Evolutionary conservation across 1,140 invertebrate genomes (phyloP).

Genomic region (Camponotus vicinus): DNA sequence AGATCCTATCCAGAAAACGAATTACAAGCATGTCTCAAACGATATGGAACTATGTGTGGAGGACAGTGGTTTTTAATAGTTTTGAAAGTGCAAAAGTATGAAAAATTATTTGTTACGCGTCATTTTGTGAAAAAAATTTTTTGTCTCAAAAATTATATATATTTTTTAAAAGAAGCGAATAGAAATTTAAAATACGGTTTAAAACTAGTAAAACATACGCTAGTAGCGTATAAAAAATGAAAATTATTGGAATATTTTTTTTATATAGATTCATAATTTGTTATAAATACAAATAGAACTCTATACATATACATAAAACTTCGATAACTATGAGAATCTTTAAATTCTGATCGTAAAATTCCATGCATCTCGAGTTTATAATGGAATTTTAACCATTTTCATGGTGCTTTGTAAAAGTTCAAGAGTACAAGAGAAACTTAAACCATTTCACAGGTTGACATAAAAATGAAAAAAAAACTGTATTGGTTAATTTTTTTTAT

Average conservation of each 20-base stretch:
- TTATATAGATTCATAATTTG: too few species aligned
- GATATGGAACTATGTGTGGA: neutral
- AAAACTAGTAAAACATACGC: too few species aligned
- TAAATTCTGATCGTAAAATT: conserved; percentile 36
- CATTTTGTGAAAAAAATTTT: neutral
- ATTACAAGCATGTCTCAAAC: conserved; percentile 7
- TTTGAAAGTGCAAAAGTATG: neutral
- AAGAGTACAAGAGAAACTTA: conserved; percentile 16
- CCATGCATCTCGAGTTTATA: conserved; percentile 14
- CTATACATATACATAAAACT: neutral
- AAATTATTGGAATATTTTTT: too few species aligned
- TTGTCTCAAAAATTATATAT: neutral
- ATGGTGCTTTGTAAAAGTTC: conserved; percentile 44
- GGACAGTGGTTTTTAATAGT: neutral
- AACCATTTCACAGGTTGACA: conserved; percentile 13
- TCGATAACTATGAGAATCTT: neutral
- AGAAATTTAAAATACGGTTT: too few species aligned
- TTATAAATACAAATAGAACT: too few species aligned
- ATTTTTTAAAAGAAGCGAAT: too few species aligned
- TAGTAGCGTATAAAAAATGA: too few species aligned
- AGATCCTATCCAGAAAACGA: conserved; percentile 17
- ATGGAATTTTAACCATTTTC: conserved; percentile 21
- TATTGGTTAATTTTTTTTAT: conserved; percentile 26
- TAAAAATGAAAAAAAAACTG: conserved; percentile 22
- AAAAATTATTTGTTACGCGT: neutral